phyloP scores from a whole-genome alignment of 23 tunicate species.

The Phallusia fumigata region DNA sequence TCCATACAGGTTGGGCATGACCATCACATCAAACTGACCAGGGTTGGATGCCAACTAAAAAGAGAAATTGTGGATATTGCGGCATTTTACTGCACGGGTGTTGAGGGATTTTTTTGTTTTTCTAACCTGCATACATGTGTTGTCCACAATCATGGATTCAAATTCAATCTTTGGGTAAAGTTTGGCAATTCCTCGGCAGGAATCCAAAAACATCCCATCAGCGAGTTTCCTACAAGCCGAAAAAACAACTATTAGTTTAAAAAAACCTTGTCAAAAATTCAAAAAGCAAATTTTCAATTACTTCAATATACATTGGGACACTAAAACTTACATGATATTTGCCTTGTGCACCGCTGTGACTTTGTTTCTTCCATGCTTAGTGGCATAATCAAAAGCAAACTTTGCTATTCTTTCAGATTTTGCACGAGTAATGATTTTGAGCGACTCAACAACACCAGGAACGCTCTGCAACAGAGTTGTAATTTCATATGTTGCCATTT shows the following conservation, averaged over 20 bases:
- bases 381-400: slow-evolving; percentile 90
- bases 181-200: slow-evolving; percentile 57
- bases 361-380: slow-evolving; percentile 54
- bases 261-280: neutral
- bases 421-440: slow-evolving; percentile 71
- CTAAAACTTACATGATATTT: slow-evolving; percentile 71
- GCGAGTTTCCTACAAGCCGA: slow-evolving; percentile 68
- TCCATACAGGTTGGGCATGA: slow-evolving; percentile 94
- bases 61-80: neutral
- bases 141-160: slow-evolving; percentile 86
- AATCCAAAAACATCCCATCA: slow-evolving; percentile 81
- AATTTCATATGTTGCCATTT: no score
- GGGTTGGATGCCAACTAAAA: slow-evolving; percentile 72
- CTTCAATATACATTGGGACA: no score
- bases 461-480: no score
- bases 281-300: no score
- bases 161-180: slow-evolving; percentile 70
- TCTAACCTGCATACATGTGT: slow-evolving; percentile 78
- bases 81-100: neutral
- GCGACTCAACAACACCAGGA: slow-evolving; percentile 86
- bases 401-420: slow-evolving; percentile 78
- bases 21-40: slow-evolving; percentile 87
- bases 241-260: no score
- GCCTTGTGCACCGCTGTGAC: slow-evolving; percentile 95
- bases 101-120: neutral